Conservation (phyloP, 92 coral and sea anemone genomes). For the Porites lobata region DNA sequence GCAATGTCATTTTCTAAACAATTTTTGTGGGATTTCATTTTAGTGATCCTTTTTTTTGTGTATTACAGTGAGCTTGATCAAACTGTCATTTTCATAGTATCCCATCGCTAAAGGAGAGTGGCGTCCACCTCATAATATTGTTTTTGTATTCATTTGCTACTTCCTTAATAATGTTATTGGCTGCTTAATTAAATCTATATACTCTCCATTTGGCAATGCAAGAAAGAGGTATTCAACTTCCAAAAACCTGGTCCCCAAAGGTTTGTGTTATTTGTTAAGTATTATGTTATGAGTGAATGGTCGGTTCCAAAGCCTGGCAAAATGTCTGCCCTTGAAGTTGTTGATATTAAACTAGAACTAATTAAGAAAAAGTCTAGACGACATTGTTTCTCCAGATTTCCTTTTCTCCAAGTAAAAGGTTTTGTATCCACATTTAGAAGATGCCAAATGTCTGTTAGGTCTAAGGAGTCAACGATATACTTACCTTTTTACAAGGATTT, state of each 20-base stretch:
- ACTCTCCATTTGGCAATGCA: neutral
- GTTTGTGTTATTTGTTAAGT: neutral
- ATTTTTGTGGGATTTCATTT: constrained; percentile 21
- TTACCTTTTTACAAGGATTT: neutral
- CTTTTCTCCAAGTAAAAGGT: neutral
- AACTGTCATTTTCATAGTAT: constrained; percentile 30
- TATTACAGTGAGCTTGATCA: constrained; percentile 17
- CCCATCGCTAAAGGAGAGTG: constrained; percentile 10
- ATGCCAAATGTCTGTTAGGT: neutral
- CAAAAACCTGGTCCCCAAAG: neutral
- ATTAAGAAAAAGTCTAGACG: constrained; percentile 45
- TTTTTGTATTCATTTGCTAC: constrained; percentile 14
- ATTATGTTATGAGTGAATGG: constrained; percentile 27
- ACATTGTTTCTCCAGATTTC: constrained; percentile 21
- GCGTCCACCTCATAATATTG: constrained; percentile 9
- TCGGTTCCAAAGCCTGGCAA: constrained; percentile 55
- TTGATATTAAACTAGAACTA: neutral
- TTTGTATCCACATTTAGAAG: too few species aligned
- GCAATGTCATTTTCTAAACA: neutral
- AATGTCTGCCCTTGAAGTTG: constrained; percentile 19
- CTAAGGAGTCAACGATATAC: neutral
- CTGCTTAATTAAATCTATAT: constrained; percentile 5
- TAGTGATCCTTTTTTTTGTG: neutral
- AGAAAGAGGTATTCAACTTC: constrained; percentile 2
- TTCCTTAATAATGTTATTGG: constrained; percentile 5